Conservation (phyloP, 1,140 invertebrate genomes). For the Grapholita molesta region DNA sequence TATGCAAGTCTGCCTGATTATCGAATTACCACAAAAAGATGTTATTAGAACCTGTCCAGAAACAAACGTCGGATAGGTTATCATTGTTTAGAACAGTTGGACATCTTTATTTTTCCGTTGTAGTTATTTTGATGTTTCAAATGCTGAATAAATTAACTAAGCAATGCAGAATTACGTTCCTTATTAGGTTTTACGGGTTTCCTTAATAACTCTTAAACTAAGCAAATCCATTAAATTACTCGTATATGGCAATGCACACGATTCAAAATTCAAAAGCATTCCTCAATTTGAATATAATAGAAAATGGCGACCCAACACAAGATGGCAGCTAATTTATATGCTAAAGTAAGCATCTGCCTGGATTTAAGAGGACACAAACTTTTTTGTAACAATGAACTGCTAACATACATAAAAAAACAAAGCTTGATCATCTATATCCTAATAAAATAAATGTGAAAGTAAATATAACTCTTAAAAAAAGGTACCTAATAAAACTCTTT, state of each 20-base stretch:
- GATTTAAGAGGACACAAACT: constrained; percentile 15
- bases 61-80: too few species aligned
- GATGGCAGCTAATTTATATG: constrained; percentile 42
- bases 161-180: neutral
- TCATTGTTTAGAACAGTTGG: too few species aligned
- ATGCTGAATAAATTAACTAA: neutral
- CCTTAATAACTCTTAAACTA: neutral
- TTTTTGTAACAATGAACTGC: neutral
- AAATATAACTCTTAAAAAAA: too few species aligned
- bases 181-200: neutral
- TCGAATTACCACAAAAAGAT: too few species aligned
- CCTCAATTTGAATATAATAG: constrained; percentile 52
- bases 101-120: too few species aligned
- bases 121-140: too few species aligned
- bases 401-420: too few species aligned
- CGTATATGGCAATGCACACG: neutral
- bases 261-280: constrained; percentile 11
- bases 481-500: too few species aligned
- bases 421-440: too few species aligned
- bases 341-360: constrained; percentile 33
- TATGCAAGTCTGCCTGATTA: too few species aligned
- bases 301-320: constrained; percentile 33
- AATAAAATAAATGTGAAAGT: too few species aligned
- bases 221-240: neutral
- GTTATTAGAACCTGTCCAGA: too few species aligned